Percentiles rank a stretch among this genome's conserved stretches.
Evolutionary conservation across 30 jellyfish, hydroid and myxozoan species (phyloP).

Genomic region (Aurelia aurita complex sp. Pacific): DNA sequence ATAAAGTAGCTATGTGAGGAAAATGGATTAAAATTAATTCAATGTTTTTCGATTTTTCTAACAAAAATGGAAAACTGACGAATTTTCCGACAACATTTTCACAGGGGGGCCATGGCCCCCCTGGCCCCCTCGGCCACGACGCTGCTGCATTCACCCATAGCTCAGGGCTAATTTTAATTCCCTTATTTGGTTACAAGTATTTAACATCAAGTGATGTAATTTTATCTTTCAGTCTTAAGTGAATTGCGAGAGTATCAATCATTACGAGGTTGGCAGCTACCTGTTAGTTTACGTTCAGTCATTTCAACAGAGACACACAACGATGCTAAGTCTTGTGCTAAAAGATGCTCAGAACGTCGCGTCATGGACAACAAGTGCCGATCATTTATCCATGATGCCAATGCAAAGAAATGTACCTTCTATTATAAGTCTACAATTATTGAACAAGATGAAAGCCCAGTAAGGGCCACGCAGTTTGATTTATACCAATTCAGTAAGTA

Average conservation of each 20-base stretch:
- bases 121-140: no score
- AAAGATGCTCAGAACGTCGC: constrained; percentile 31
- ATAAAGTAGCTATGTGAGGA: no score
- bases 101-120: no score
- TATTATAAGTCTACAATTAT: constrained; percentile 58
- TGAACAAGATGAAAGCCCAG: constrained; percentile 45
- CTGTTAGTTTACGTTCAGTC: constrained; percentile 47
- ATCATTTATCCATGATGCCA: constrained; percentile 56
- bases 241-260: constrained; percentile 68
- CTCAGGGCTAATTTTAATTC: no score
- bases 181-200: no score
- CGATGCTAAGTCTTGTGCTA: constrained; percentile 50
- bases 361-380: constrained; percentile 60
- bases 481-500: constrained; percentile 80
- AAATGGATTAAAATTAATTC: no score
- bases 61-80: no score
- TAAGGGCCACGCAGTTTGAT: constrained; percentile 45
- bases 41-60: no score
- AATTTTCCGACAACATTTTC: no score
- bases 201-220: no score
- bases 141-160: no score
- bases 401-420: constrained; percentile 47
- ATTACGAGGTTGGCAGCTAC: constrained; percentile 67
- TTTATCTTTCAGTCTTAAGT: constrained; percentile 53
- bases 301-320: constrained; percentile 18